These are phyloP conservation scores for Lamellibrachia satsuma DNA, from an alignment of 2,888 invertebrate genomes.

Conservation along the genomic window DNA sequence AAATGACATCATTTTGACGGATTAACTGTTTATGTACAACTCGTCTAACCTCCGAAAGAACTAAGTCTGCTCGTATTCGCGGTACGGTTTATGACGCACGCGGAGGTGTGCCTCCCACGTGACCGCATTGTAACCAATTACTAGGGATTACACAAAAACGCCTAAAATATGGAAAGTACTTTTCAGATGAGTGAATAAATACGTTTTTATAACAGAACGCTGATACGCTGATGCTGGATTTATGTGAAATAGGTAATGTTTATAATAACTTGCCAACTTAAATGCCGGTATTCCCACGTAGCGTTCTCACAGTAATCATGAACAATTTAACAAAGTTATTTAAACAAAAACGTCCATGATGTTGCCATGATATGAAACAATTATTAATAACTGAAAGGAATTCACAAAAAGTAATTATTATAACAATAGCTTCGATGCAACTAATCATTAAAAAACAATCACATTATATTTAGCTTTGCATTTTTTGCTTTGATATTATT, in stretches of 20 bases:
- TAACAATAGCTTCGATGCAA: too few species aligned
- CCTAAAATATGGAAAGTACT: not conserved
- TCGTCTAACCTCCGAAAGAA: not conserved
- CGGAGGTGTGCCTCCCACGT: constrained; percentile 13
- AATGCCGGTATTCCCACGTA: not conserved
- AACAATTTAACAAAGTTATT: too few species aligned
- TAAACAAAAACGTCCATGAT: too few species aligned
- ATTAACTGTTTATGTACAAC: constrained; percentile 5
- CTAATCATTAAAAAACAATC: too few species aligned
- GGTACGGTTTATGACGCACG: constrained; percentile 10
- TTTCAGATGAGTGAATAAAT: not conserved
- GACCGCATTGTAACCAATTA: constrained; percentile 10
- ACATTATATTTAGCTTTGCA: too few species aligned
- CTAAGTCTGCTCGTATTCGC: not conserved
- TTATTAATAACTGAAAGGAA: too few species aligned
- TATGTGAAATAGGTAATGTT: not conserved
- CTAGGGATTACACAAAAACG: constrained; percentile 1
- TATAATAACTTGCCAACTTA: not conserved
- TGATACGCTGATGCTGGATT: not conserved
- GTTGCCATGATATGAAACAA: too few species aligned
- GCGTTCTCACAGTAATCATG: not conserved
- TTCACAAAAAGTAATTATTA: too few species aligned
- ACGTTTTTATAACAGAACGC: not conserved
- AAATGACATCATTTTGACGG: not conserved
- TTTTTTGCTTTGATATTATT: too few species aligned